Evolutionary conservation across 2,797 vertebrate genomes (phyloP).

Genomic region (Enteromius trimaculatus): DNA sequence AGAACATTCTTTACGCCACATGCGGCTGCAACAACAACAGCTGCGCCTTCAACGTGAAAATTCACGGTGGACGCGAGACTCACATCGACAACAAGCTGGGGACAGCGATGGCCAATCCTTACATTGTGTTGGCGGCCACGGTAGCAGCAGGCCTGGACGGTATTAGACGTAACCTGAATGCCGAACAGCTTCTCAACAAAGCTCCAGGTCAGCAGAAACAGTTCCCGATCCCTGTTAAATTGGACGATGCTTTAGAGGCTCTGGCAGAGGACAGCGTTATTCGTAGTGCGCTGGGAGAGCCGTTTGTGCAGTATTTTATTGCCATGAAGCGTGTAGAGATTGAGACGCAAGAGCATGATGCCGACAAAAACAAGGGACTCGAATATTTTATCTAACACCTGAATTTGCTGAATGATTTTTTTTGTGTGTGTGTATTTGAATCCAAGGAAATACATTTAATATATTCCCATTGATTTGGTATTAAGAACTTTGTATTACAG

Average conservation of each 20-base stretch:
- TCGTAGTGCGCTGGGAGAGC: constrained; percentile 83
- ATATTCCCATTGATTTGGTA: neutral
- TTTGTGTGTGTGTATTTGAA: neutral
- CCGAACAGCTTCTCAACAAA: constrained; percentile 68
- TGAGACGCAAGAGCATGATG: constrained; percentile 88
- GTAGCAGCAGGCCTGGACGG: constrained; percentile 91
- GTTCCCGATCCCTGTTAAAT: constrained; percentile 82
- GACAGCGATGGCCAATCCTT: constrained; percentile 91
- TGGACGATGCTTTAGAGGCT: constrained; percentile 86
- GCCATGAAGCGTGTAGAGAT: constrained; percentile 94
- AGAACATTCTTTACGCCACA: constrained; percentile 78
- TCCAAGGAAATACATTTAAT: neutral
- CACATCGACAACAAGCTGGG: constrained; percentile 90
- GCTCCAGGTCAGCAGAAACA: constrained; percentile 70
- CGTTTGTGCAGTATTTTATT: constrained; percentile 90
- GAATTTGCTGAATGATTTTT: constrained; percentile 15
- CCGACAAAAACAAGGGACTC: constrained; percentile 89
- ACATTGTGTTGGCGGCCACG: constrained; percentile 89
- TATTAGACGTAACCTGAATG: constrained; percentile 76
- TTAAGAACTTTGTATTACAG: neutral
- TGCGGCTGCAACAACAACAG: constrained; percentile 90
- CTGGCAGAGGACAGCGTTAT: constrained; percentile 84
- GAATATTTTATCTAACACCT: constrained; percentile 90
- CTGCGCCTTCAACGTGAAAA: constrained; percentile 89
- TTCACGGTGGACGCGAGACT: constrained; percentile 82